These are phyloP conservation scores for Agrochola macilenta DNA, from an alignment of 2,888 invertebrate genomes.

Conservation along the genomic window DNA sequence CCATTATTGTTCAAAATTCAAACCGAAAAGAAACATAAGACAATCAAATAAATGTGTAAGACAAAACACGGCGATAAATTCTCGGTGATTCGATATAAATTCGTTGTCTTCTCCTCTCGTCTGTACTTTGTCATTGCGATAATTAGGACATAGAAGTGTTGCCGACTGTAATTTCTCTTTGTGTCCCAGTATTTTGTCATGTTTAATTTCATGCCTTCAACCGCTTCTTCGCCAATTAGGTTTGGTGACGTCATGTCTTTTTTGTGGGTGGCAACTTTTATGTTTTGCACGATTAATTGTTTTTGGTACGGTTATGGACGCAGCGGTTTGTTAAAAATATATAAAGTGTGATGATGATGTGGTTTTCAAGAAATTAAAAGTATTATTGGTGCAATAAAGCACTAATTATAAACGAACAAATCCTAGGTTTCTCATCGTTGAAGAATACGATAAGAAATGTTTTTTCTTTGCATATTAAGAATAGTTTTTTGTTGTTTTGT, in stretches of 20 bases:
- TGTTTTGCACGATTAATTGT: conserved; percentile 15
- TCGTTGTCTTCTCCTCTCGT: conserved; percentile 66
- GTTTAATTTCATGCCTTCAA: conserved; percentile 82
- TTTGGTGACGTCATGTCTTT: conserved; percentile 45
- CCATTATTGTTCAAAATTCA: conserved; percentile 14
- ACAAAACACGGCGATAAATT: conserved; percentile 66
- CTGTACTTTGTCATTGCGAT: conserved; percentile 81
- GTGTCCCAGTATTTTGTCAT: conserved; percentile 83
- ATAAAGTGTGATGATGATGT: background rate
- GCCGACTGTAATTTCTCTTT: conserved; percentile 79
- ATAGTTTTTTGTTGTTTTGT: too few species aligned
- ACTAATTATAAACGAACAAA: background rate
- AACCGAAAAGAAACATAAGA: conserved; percentile 40
- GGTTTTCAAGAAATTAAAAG: background rate
- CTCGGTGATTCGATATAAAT: conserved; percentile 70
- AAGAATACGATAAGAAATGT: background rate
- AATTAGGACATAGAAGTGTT: conserved; percentile 82
- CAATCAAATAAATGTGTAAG: conserved; percentile 57
- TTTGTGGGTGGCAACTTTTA: conserved; percentile 8
- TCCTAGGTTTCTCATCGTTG: background rate
- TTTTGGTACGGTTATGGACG: background rate
- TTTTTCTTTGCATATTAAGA: too few species aligned
- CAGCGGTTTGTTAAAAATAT: background rate
- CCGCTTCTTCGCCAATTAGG: conserved; percentile 79
- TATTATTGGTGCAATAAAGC: background rate